These are phyloP conservation scores for Drosophila rhopaloa DNA, from an alignment of 1,140 invertebrate genomes.

Conservation along the genomic window DNA sequence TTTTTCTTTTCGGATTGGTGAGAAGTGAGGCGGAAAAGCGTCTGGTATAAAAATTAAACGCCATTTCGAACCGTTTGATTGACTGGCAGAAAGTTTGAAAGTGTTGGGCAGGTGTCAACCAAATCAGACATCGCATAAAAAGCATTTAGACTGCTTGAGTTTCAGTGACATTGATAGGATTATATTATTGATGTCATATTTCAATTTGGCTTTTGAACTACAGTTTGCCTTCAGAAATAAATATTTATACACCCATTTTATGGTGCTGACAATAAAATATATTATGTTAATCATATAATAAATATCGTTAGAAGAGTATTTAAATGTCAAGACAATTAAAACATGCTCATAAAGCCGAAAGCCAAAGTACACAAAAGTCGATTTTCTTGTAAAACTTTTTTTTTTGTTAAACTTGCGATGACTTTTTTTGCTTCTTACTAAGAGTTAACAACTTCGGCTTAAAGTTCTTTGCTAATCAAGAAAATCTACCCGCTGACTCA, in stretches of 20 bases:
- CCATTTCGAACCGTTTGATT: constrained; percentile 69
- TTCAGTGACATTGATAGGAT: constrained; percentile 20
- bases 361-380: no score
- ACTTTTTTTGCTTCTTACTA: no score
- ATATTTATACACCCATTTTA: no score
- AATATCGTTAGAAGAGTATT: no score
- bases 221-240: no score
- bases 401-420: no score
- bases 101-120: constrained; percentile 63
- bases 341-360: no score
- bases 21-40: constrained; percentile 38
- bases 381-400: no score
- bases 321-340: no score
- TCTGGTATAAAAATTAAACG: constrained; percentile 77
- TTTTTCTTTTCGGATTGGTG: constrained; percentile 28
- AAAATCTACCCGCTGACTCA: constrained; percentile 11
- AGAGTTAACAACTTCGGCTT: background rate
- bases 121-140: constrained; percentile 30
- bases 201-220: no score
- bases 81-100: constrained; percentile 61
- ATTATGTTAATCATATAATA: no score
- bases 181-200: constrained; percentile 5
- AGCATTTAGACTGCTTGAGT: constrained; percentile 17
- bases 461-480: constrained; percentile 23
- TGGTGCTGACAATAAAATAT: no score